Base-by-base conservation (phyloP, 64 coral and sea anemone species). In the Dendronephthya gigantea region DNA sequence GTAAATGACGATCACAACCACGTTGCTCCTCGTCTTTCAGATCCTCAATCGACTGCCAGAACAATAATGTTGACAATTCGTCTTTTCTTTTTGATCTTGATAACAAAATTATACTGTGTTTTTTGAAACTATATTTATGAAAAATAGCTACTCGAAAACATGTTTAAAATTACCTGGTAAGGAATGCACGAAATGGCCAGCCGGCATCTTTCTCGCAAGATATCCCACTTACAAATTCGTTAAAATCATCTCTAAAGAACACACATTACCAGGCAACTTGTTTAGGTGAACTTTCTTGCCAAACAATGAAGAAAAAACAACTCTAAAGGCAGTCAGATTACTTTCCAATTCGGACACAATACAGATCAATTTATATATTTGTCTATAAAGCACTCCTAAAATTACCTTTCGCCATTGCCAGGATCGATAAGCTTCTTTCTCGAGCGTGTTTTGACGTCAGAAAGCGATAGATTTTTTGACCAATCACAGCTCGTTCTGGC, bases 21-120 rank as follows among this genome's bases (percentile, higher is more conserved):
- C 72, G 72, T 12, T 11, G 0, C 10, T 79, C 72, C 2, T 79
- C 72, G 28, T 79, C 36, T 79, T 79, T 79, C 0, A 79, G 36
- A 79, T 79, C 72, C 36, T 79, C 72, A 39, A 79, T 79, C 2
- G 72, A 79, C 37, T 79, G 72, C 72, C 72, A 79, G 22, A 79
- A 79, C 30, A 79, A 19, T 19, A 79, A 79, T 12, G 34, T 79
- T 34, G 72, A 34, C 32, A 79, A 17, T 79, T 79, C 72, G 36
- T 12, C 72, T 79, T n/a, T 34, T 79, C 72, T 79, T 79, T 19
- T 39, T 39, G 9, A 39, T 8, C 32, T 33, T 79, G 55, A 62
- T 23, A 15, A 62, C 17, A 79, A 15, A 79, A 34, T 15, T 35
- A 79, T 33, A 79, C 15, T 35, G 22, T 0, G 22, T 6, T 17